phyloP scores from a whole-genome alignment of 2,888 invertebrate genomes.

The Euplagia quadripunctaria region DNA sequence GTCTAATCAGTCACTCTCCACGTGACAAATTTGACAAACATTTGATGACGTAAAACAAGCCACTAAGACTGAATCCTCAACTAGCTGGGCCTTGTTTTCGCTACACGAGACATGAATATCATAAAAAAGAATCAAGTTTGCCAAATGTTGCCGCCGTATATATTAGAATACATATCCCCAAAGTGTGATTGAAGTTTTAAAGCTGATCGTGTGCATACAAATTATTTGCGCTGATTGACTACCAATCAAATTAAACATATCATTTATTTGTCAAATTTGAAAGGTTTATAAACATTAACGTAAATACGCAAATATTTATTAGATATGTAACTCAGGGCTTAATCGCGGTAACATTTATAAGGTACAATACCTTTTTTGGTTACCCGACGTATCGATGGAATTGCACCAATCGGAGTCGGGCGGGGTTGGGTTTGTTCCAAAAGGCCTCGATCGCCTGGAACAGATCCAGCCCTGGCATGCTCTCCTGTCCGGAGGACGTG shows the following conservation, averaged over 20 bases:
- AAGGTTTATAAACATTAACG: too few species aligned
- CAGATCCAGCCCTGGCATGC: too few species aligned
- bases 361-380: too few species aligned
- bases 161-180: conserved; percentile 25
- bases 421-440: too few species aligned
- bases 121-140: conserved; percentile 30
- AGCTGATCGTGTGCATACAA: conserved; percentile 23
- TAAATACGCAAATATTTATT: too few species aligned
- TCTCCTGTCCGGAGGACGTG: too few species aligned
- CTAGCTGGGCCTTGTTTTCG: conserved; percentile 47
- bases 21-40: conserved; percentile 59
- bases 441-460: too few species aligned
- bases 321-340: too few species aligned
- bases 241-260: not conserved
- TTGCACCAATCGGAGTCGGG: too few species aligned
- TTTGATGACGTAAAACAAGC: conserved; percentile 37
- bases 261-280: too few species aligned
- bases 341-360: too few species aligned
- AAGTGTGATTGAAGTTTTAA: conserved; percentile 42
- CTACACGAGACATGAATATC: conserved; percentile 56
- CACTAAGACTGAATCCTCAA: conserved; percentile 60
- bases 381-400: too few species aligned
- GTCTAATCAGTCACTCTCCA: conserved; percentile 22
- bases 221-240: conserved; percentile 21
- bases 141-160: conserved; percentile 44